phyloP scores from a whole-genome alignment of 1,140 invertebrate species.

The Heliconius eleuchia region DNA sequence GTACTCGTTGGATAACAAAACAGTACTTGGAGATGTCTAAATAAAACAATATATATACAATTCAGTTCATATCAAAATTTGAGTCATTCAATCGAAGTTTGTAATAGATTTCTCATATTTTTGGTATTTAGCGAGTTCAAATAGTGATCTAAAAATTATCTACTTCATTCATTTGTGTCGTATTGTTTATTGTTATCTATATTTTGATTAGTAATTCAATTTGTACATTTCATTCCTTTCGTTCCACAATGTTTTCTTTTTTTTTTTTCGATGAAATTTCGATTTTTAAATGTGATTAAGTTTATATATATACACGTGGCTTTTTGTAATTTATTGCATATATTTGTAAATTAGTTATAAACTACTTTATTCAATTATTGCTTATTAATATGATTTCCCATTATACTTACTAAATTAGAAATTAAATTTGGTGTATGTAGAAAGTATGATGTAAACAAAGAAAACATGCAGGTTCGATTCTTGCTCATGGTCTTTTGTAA shows the following conservation, averaged over 20 bases:
- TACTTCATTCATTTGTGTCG: background rate
- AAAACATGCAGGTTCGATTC: background rate
- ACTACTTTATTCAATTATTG: background rate
- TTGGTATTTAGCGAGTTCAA: too few relatives aligned
- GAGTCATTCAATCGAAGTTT: too few relatives aligned
- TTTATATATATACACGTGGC: background rate
- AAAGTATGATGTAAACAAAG: background rate
- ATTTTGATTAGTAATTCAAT: too few relatives aligned
- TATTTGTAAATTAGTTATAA: background rate
- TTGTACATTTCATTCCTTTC: too few relatives aligned
- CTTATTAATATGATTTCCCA: background rate
- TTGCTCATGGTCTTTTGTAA: conserved; percentile 3
- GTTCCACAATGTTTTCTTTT: background rate
- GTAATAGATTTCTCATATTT: too few relatives aligned
- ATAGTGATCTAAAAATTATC: background rate
- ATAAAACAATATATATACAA: too few relatives aligned
- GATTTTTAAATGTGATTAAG: background rate
- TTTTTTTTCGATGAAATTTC: background rate
- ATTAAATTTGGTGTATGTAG: background rate
- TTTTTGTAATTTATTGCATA: background rate
- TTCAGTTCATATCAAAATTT: too few relatives aligned
- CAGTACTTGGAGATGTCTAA: too few relatives aligned
- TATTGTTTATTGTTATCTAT: background rate
- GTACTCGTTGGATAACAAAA: too few relatives aligned
- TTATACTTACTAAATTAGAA: background rate